Percentiles rank a stretch among this genome's conserved stretches.
phyloP scores from a whole-genome alignment of 2,113 vertebrate species.

The Echinops telfairi region DNA sequence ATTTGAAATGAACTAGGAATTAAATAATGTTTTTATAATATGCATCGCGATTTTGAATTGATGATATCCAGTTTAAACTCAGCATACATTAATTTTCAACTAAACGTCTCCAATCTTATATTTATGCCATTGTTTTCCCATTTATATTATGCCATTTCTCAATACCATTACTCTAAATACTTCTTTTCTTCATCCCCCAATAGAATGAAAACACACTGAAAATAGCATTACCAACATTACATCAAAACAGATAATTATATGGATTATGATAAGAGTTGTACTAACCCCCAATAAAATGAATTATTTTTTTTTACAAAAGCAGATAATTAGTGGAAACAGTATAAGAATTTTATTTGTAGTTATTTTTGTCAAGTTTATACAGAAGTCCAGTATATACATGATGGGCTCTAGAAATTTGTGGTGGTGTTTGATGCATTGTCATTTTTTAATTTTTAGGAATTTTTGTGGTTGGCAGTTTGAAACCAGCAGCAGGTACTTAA shows the following conservation, averaged over 20 bases:
- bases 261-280: too few relatives aligned
- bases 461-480: not conserved
- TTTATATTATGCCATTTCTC: not conserved
- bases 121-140: not conserved
- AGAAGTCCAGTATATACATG: not conserved
- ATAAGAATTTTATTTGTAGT: not conserved
- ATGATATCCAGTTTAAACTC: not conserved
- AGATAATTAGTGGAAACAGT: not conserved
- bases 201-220: not conserved
- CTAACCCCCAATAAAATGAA: too few relatives aligned
- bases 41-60: not conserved
- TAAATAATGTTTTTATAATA: constrained; percentile 22
- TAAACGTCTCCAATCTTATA: not conserved
- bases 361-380: not conserved
- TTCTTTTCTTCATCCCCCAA: not conserved
- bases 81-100: constrained; percentile 12
- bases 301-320: not conserved
- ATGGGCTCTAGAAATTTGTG: not conserved
- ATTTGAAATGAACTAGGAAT: not conserved
- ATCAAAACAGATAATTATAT: too few relatives aligned
- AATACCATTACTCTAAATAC: not conserved
- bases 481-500: too few relatives aligned
- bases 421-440: not conserved
- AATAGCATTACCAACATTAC: constrained; percentile 12
- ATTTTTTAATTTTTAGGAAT: not conserved